A percentile compares a stretch with the other conserved stretches of the same genome.
Evolutionary conservation across 2,888 invertebrate genomes (phyloP).

Genomic region (Artemia sinica): DNA sequence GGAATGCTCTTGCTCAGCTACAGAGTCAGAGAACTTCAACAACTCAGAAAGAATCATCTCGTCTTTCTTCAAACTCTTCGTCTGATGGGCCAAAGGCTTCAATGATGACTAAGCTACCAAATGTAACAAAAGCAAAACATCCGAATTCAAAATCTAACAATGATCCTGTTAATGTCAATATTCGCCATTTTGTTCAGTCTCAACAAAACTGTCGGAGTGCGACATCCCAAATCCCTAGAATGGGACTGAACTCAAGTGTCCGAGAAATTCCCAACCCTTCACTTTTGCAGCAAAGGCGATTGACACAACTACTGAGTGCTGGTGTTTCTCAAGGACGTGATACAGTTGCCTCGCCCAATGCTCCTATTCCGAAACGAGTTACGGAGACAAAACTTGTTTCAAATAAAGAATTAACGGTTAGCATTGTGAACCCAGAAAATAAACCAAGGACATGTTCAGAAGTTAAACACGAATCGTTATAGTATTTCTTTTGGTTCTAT

Average conservation of each 20-base stretch:
- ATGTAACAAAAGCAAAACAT: background rate
- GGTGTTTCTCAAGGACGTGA: background rate
- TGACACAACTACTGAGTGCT: slow-evolving; percentile 5
- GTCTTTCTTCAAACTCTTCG: background rate
- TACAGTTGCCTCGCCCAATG: background rate
- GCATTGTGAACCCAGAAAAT: background rate
- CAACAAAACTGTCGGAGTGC: background rate
- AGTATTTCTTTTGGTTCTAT: no score
- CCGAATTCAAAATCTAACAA: background rate
- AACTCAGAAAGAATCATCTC: background rate
- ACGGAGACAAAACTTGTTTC: background rate
- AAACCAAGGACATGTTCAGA: background rate
- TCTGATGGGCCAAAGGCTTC: background rate
- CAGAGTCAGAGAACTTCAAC: background rate
- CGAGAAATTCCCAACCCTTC: slow-evolving; percentile 2
- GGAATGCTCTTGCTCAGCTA: slow-evolving; percentile 12
- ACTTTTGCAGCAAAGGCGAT: background rate
- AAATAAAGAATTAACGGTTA: slow-evolving; percentile 8
- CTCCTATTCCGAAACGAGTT: background rate
- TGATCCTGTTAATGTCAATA: slow-evolving; percentile 1
- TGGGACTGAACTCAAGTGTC: background rate
- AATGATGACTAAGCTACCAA: slow-evolving; percentile 1
- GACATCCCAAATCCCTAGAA: background rate
- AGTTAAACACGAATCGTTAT: background rate
- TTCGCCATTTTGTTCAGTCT: background rate